phyloP scores from a whole-genome alignment of 2,797 vertebrate species.

The Podargus strigoides region DNA sequence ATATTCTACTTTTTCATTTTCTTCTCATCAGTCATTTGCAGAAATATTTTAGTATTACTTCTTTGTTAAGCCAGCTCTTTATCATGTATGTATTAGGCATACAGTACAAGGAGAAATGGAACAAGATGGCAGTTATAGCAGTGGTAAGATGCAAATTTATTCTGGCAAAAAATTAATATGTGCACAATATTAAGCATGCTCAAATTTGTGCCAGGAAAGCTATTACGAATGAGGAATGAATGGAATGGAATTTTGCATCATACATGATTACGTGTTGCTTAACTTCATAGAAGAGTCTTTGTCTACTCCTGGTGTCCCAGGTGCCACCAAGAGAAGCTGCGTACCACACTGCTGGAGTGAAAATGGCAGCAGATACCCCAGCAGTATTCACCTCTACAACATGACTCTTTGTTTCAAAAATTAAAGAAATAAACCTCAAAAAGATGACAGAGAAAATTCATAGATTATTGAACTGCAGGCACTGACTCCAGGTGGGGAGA shows the following conservation, averaged over 20 bases:
- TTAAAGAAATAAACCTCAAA: conserved; percentile 10
- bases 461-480: conserved; percentile 43
- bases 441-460: conserved; percentile 55
- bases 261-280: conserved; percentile 58
- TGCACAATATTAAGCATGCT: conserved; percentile 70
- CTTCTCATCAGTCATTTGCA: conserved; percentile 51
- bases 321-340: conserved; percentile 37
- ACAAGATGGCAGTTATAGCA: conserved; percentile 59
- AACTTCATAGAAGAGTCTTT: conserved; percentile 58
- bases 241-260: conserved; percentile 59
- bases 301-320: conserved; percentile 38
- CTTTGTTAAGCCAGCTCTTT: conserved; percentile 64
- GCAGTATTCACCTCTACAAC: conserved; percentile 31
- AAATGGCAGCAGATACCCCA: conserved; percentile 19
- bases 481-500: neutral
- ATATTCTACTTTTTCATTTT: conserved; percentile 26
- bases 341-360: conserved; percentile 21
- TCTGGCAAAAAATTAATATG: conserved; percentile 66
- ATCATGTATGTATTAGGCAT: conserved; percentile 59
- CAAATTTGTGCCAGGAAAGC: conserved; percentile 59
- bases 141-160: conserved; percentile 69
- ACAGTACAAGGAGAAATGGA: conserved; percentile 63
- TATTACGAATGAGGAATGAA: conserved; percentile 29
- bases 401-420: conserved; percentile 20
- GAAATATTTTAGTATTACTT: conserved; percentile 58